These are phyloP conservation scores for Pyxicephalus adspersus DNA, from an alignment of 2,113 vertebrate genomes.

Conservation along the genomic window DNA sequence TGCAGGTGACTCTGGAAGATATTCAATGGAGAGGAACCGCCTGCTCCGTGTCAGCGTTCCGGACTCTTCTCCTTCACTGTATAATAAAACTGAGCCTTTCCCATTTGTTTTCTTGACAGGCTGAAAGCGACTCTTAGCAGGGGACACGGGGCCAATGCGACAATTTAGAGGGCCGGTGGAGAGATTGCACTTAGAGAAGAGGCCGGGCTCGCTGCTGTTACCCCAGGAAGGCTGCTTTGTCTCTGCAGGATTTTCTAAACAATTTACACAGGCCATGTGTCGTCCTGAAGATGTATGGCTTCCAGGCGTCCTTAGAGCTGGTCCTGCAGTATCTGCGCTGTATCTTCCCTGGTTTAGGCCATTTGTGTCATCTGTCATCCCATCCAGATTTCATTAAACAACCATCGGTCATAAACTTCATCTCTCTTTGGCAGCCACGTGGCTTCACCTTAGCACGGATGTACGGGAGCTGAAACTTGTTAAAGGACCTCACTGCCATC, in stretches of 20 bases:
- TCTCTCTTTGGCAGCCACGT: not conserved
- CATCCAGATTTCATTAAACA: not conserved
- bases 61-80: not conserved
- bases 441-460: no score
- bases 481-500: no score
- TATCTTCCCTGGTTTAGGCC: not conserved
- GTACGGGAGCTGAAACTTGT: no score
- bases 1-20: no score
- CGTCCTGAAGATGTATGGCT: slow-evolving; percentile 17
- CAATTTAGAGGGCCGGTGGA: not conserved
- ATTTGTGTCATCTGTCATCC: not conserved
- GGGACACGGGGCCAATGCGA: not conserved
- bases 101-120: not conserved
- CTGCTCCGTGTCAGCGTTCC: not conserved
- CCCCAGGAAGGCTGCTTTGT: slow-evolving; percentile 1
- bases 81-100: not conserved
- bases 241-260: slow-evolving; percentile 26
- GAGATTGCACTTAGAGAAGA: not conserved
- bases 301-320: slow-evolving; percentile 19
- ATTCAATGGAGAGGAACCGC: not conserved
- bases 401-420: not conserved
- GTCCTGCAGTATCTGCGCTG: not conserved
- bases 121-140: not conserved
- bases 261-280: slow-evolving; percentile 15
- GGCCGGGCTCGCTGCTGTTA: not conserved